phyloP scores from a whole-genome alignment of 2,797 vertebrate genomes.

The Acanthis flammea region DNA sequence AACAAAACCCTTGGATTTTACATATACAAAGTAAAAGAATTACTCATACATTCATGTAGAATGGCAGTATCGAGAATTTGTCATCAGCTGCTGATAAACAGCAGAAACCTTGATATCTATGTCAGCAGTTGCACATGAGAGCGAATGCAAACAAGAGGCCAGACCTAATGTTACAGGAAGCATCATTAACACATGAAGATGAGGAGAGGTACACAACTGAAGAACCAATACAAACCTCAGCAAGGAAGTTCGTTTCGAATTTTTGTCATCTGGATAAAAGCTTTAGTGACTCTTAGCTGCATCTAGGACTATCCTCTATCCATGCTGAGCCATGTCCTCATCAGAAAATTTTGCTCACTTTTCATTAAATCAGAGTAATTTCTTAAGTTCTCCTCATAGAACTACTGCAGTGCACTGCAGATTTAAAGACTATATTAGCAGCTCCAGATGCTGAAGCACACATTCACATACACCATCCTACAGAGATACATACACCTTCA shows the following conservation, averaged over 20 bases:
- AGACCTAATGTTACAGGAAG: neutral
- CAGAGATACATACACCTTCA: neutral
- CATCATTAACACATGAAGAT: neutral
- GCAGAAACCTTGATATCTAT: neutral
- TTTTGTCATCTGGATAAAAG: neutral
- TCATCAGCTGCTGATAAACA: constrained; percentile 19
- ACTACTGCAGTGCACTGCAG: neutral
- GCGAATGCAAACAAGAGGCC: neutral
- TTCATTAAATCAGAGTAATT: neutral
- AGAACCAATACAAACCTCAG: neutral
- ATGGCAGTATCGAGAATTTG: neutral
- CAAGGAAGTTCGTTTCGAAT: neutral
- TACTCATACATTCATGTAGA: neutral
- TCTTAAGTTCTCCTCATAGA: neutral
- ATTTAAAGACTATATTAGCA: neutral
- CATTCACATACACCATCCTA: neutral
- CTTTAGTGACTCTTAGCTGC: neutral
- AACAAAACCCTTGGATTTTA: neutral
- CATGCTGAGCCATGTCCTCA: neutral
- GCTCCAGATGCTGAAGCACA: neutral
- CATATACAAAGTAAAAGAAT: neutral
- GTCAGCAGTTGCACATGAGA: neutral
- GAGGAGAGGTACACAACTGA: neutral
- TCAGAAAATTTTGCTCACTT: neutral
- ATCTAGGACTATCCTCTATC: neutral